Evolutionary conservation across 2,113 vertebrate genomes (phyloP), one percentile per base, ranked within the genome.

Genomic region (Mugil cephalus): DNA sequence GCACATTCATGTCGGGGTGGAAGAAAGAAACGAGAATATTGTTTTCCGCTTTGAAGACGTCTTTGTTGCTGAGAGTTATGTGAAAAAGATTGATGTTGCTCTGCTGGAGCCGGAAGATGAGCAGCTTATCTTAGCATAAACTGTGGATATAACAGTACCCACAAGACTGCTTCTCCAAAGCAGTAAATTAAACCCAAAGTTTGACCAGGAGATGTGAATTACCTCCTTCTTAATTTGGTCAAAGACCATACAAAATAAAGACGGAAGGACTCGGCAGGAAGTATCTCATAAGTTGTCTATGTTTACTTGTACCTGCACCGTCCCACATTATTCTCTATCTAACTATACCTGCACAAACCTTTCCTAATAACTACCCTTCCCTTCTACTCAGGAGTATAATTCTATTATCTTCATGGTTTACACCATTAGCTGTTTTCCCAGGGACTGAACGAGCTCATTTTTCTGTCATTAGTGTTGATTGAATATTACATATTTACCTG

Each of bases 391-490:
- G 17, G 69, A 68, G 48, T 50, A 18, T 45, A 9, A 21, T 43
- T 69, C 50, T 35, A 19, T 79, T 56, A 52, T 24, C 5, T 30
- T 30, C 24, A 30, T n/a, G 36, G 62, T 9, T 52, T 18, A 55
- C 9, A 15, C 3, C 24, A 60, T 64, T 19, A 54, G 15, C 7
- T 6, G n/a, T 67, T 60, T 74, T 36, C 10, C 54, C 48, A 53
- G 38, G 19, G 74, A 35, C 18, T 50, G 38, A 8, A 50, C 38
- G 7, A 52, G 5, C 55, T 74, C 34, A 61, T 51, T 38, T n/a
- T n/a, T n/a, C n/a, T 60, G 19, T 17, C 78, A 15, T n/a, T 62
- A 78, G 66, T 74, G 5, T 47, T 24, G 42, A 65, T 6, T 65
- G 43, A 56, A 30, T 60, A 0, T 10, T 42, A 3, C 12, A 13